Base-by-base conservation (phyloP, 2,888 invertebrate species). In the Acronicta aceris region DNA sequence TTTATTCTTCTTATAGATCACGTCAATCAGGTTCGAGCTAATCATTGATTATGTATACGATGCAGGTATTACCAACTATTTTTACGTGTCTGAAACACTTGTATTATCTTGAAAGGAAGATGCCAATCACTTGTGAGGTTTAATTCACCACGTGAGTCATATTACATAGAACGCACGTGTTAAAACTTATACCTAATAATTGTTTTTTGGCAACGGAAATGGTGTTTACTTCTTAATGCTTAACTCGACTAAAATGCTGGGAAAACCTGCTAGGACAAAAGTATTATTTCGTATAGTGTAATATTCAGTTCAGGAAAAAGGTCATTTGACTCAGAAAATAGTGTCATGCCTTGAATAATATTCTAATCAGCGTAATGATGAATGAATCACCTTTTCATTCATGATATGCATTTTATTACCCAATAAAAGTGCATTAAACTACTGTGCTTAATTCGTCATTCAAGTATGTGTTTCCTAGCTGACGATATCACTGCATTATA, bases 31-130 rank as follows among this genome's bases (percentile, higher is more conserved):
- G 17, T 60, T 57, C 47, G 21, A 33, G 51, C 12, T 40, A 73
- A 45, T 46, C 4, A 47, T 56, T 36, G 33, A 33, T 16, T 49
- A 54, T 51, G 36, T 45, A 45, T 7, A 42, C 6, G 16, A 36
- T 43, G 17, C 46, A 57, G 25, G 25, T 42, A n/a, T 9, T 7
- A 9, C 13, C 36, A 52, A 52, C 16, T 27, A 21, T 55, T n/a
- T n/a, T 51, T 51, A 12, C 33, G 30, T 42, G 0, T 21, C 2
- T 51, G 7, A 9, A n/a, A n/a, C 25, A 13, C 12, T 30, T n/a
- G 10, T n/a, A 13, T 63, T 48, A 74, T 65, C 49, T 53, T 48
- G 30, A 55, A 57, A 59, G 46, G 52, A 58, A 61, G 36, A 30
- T 51, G 58, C 41, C 57, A 41, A 48, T 52, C 30, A 40, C 6